A percentile compares a stretch with the other conserved stretches of the same genome.
These are phyloP conservation scores for Mesodorylaimus sp. DNA, from an alignment of 2,888 invertebrate species.

Conservation along the genomic window DNA sequence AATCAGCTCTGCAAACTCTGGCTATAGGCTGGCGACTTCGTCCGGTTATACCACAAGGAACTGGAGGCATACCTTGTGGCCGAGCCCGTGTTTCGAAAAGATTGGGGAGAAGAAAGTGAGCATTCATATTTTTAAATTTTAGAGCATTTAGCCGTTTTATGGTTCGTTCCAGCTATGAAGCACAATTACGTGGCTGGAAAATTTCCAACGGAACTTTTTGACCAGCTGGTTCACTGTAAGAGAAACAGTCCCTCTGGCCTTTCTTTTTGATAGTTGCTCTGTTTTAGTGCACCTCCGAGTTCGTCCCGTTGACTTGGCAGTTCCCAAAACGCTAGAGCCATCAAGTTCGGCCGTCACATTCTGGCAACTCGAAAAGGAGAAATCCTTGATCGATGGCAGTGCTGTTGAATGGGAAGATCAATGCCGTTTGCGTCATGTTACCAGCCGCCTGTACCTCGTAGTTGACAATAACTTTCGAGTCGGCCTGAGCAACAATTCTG, in stretches of 20 bases:
- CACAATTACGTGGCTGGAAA: no score
- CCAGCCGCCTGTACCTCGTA: slow-evolving; percentile 27
- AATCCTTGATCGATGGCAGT: slow-evolving; percentile 28
- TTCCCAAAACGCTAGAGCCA: slow-evolving; percentile 29
- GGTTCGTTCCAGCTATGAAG: no score
- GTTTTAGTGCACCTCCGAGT: slow-evolving; percentile 30
- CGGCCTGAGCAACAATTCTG: slow-evolving; percentile 21
- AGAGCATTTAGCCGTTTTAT: background rate
- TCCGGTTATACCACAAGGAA: slow-evolving; percentile 31
- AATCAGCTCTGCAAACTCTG: no score
- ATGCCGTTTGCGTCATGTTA: slow-evolving; percentile 28
- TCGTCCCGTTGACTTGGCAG: slow-evolving; percentile 26
- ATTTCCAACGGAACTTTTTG: no score
- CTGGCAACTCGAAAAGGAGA: slow-evolving; percentile 31
- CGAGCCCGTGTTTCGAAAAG: slow-evolving; percentile 19
- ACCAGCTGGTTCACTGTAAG: no score
- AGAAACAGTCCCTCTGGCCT: no score
- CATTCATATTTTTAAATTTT: background rate
- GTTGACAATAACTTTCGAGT: slow-evolving; percentile 26
- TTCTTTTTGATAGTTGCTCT: no score
- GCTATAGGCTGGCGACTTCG: slow-evolving; percentile 25
- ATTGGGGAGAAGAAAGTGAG: background rate
- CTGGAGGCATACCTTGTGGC: slow-evolving; percentile 31
- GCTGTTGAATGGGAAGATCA: slow-evolving; percentile 30
- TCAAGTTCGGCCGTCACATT: slow-evolving; percentile 31